Base-by-base conservation (phyloP, 2,113 vertebrate species). In the Telmatochromis bifrenatus region DNA sequence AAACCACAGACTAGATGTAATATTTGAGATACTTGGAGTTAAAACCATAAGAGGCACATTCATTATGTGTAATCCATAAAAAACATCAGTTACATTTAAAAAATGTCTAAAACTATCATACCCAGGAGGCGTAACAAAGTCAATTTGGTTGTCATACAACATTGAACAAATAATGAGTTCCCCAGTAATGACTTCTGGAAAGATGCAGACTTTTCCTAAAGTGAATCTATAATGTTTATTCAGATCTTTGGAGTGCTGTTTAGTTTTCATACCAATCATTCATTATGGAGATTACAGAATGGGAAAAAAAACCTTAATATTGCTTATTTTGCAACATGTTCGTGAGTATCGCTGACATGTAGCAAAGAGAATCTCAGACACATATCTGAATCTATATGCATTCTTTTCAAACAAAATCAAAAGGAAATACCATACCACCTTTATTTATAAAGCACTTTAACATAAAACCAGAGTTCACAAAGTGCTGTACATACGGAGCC, bases 101-200 rank as follows among this genome's bases (percentile, higher is more conserved):
- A 75, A 47, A 6, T 45, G 82, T 35, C 2, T 88, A 65, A 82
- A 86, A 86, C 35, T 79, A n/a, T 58, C 55, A 39, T 79, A 87
- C 45, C 53, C 86, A 89, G 19, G 45, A 65, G 54, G 68, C 84
- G 55, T 35, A 79, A 86, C 79, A 87, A 85, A 85, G 62, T 88
- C 80, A 84, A 87, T 88, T 84, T 81, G 21, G 77, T 80, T 58
- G 79, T 92, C 83, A 90, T 81, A 83, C 82, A 87, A 88, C 87
- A 87, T 51, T 95, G 83, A 92, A 82, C 90, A 93, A 86, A 83
- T 89, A 91, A 93, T 84, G 60, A 87, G 21, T 68, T 93, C 39
- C 26, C 19, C 60, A 73, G 73, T 83, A 90, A 87, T 89, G 65
- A 87, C 86, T 92, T 86, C 31, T 77, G 81, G 88, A 89, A 84